phyloP scores from a whole-genome alignment of 1,140 invertebrate species.

The Apis dorsata region DNA sequence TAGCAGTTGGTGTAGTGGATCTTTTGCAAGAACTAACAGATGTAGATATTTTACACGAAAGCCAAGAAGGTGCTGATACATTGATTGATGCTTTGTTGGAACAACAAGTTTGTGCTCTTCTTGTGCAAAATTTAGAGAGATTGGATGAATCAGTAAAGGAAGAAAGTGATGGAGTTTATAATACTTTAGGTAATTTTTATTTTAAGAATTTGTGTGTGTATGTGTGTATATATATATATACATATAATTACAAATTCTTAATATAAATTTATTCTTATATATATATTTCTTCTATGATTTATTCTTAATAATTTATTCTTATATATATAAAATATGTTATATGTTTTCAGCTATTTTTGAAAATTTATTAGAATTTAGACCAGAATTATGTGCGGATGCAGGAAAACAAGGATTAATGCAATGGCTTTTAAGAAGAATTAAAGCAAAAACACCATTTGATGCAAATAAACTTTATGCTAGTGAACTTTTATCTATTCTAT shows the following conservation, averaged over 20 bases:
- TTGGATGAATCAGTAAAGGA: conserved; percentile 97
- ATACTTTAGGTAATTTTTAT: conserved; percentile 89
- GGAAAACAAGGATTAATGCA: conserved; percentile 93
- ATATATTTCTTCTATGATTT: no score
- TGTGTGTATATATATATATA: no score
- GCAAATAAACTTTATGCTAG: conserved; percentile 97
- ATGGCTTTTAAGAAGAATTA: conserved; percentile 95
- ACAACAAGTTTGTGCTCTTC: conserved; percentile 93
- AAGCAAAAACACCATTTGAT: conserved; percentile 94
- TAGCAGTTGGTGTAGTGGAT: conserved; percentile 90
- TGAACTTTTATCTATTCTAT: conserved; percentile 96
- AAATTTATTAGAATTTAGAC: conserved; percentile 94
- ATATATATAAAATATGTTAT: neutral
- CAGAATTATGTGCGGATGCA: conserved; percentile 90
- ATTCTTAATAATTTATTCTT: no score
- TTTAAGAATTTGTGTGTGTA: neutral
- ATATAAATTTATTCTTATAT: no score
- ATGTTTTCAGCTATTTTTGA: conserved; percentile 88
- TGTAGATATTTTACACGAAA: conserved; percentile 96
- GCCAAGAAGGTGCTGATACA: conserved; percentile 88
- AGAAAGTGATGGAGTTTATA: conserved; percentile 97
- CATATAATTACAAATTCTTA: no score
- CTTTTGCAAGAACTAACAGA: conserved; percentile 96
- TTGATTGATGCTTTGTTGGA: conserved; percentile 90
- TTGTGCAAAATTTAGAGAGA: conserved; percentile 96